Evolutionary conservation across 2,888 invertebrate genomes (phyloP), one percentile per base, ranked within the genome.

Genomic region (Helleia helle): DNA sequence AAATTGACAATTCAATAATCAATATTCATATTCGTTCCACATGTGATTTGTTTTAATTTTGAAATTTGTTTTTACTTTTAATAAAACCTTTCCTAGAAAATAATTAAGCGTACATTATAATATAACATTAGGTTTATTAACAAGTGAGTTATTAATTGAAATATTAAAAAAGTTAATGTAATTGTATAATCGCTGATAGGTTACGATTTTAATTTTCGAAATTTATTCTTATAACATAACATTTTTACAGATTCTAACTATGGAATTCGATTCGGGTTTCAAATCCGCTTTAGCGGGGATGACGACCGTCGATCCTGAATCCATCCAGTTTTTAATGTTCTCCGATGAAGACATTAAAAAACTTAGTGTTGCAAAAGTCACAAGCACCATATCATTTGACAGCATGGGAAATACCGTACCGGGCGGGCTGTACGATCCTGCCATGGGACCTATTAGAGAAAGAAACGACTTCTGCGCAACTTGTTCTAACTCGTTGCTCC

Each of bases 341-440:
- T 90, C 89, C 6, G 74, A 89, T 25, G 90, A 93, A 38, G 94
- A 97, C 58, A 88, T 96, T 7, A 87, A 84, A 56, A 90, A 91
- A 50, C 74, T 97, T 9, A 94, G 95, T 74, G 94, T 95, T 0
- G 87, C 89, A 0, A 92, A 94, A 75, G 88, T 98, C 27, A 89
- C 89, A 1, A 94, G 94, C 28, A 89, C 92, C 0, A 68, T 90
- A 27, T 89, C 92, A 8, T 94, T 97, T 60, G 95, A 97, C 75
- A 73, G 88, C 0, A 80, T 97, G 48, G 94, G 94, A 0, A 93
- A 96, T 74, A 90, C 96, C 1, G 77, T 91, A 3, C 85, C 88
- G 39, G 94, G 93, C 15, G 99, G 99, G n/a, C 79, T 99, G 0
- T 96, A 99, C 71, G 99, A 99, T 71, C 88, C 90, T 37, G 86